Conservation (phyloP, 2,888 invertebrate species). For the Protodeltote pygarga region DNA sequence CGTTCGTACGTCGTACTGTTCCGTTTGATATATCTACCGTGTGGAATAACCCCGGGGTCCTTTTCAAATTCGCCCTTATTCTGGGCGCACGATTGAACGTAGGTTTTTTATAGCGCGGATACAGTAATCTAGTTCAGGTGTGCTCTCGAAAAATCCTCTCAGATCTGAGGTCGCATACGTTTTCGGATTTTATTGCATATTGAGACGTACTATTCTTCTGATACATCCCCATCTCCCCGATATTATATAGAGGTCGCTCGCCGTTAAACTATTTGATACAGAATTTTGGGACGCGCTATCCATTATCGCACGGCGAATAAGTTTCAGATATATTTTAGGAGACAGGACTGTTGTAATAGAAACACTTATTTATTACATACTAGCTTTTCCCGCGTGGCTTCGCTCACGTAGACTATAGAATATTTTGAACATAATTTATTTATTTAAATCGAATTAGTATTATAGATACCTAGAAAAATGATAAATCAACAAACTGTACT, state of each 20-base stretch:
- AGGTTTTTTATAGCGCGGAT: conserved; percentile 78
- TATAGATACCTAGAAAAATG: too few relatives aligned
- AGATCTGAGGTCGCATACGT: conserved; percentile 79
- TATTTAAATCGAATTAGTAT: too few relatives aligned
- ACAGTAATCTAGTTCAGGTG: conserved; percentile 85
- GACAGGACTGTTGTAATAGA: conserved; percentile 25
- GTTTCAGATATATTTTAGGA: conserved; percentile 27
- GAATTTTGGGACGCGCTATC: conserved; percentile 51
- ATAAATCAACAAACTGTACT: too few relatives aligned
- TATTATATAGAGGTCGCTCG: conserved; percentile 66
- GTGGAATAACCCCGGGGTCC: conserved; percentile 67
- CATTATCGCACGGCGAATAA: conserved; percentile 35
- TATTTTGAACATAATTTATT: too few relatives aligned
- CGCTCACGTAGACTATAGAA: too few relatives aligned
- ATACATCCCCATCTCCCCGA: conserved; percentile 68
- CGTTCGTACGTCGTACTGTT: conserved; percentile 39
- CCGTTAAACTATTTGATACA: conserved; percentile 68
- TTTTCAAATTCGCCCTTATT: conserved; percentile 75
- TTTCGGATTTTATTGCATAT: conserved; percentile 83
- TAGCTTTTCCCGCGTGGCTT: too few relatives aligned
- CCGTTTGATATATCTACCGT: conserved; percentile 68
- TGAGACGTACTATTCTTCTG: conserved; percentile 81
- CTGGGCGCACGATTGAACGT: conserved; percentile 72
- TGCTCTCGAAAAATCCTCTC: conserved; percentile 76
- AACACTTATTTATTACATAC: conserved; percentile 25